Conservation (phyloP, 1,140 invertebrate species). For the Cepaea nemoralis region DNA sequence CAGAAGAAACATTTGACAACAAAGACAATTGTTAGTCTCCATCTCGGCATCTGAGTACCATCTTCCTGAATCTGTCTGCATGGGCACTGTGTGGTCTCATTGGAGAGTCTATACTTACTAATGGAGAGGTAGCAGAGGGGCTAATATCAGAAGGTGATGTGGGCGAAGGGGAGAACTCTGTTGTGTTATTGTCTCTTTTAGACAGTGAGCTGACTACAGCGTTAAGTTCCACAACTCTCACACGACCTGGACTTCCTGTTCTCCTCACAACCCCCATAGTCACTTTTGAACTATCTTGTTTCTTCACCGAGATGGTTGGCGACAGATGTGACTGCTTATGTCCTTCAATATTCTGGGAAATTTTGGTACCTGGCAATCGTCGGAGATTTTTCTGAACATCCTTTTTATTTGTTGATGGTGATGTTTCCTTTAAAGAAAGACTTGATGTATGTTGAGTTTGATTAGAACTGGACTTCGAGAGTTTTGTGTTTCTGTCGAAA, state of each 20-base stretch:
- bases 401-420: background rate
- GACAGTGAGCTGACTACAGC: conserved; percentile 6
- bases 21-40: conserved; percentile 33
- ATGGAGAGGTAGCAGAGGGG: conserved; percentile 28
- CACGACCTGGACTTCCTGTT: conserved; percentile 13
- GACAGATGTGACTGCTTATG: background rate
- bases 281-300: background rate
- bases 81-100: conserved; percentile 55
- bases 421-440: background rate
- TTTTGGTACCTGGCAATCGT: background rate
- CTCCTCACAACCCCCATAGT: background rate
- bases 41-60: conserved; percentile 59
- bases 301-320: background rate
- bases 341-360: background rate
- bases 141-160: background rate
- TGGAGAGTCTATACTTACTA: background rate
- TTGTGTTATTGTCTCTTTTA: background rate
- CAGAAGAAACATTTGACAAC: too few species aligned
- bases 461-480: background rate
- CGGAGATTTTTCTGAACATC: background rate
- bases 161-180: background rate
- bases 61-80: conserved; percentile 54
- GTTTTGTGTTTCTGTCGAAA: background rate
- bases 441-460: background rate
- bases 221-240: conserved; percentile 22